Conservation (phyloP, 2,797 vertebrate genomes). For the Babyrousa celebensis region DNA sequence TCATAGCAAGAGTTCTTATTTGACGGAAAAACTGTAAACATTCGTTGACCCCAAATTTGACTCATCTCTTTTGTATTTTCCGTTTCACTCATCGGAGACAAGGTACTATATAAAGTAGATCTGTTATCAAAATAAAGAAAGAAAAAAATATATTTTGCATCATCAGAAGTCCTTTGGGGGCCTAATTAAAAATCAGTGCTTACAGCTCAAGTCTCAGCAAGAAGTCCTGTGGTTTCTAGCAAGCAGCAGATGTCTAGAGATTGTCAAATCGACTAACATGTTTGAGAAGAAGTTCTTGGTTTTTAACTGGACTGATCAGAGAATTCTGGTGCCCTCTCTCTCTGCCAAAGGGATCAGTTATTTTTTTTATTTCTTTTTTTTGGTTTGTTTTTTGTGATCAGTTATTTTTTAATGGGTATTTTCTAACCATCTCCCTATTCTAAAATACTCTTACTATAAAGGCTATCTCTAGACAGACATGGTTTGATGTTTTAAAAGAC, state of each 20-base stretch:
- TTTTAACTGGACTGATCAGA: not conserved
- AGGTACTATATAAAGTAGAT: not conserved
- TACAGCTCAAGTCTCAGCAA: not conserved
- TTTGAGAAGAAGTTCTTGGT: constrained; percentile 42
- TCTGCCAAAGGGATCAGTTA: not conserved
- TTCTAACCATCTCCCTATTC: not conserved
- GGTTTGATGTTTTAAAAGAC: not conserved
- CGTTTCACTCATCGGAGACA: not conserved
- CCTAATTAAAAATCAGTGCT: not conserved
- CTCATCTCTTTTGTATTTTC: not conserved
- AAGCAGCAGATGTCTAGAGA: not conserved
- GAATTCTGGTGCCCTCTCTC: not conserved
- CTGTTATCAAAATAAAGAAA: not conserved
- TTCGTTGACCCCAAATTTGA: constrained; percentile 49
- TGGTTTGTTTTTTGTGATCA: not conserved
- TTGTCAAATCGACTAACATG: not conserved
- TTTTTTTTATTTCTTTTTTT: not conserved
- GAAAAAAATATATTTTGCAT: not conserved
- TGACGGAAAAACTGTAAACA: constrained; percentile 5
- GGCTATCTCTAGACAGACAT: not conserved
- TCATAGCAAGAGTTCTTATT: not conserved
- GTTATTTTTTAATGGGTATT: not conserved
- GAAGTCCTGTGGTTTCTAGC: not conserved
- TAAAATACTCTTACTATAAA: not conserved
- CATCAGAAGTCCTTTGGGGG: not conserved